These are phyloP conservation scores for Anarsia innoxiella DNA, from an alignment of 2,888 invertebrate genomes.

Conservation along the genomic window DNA sequence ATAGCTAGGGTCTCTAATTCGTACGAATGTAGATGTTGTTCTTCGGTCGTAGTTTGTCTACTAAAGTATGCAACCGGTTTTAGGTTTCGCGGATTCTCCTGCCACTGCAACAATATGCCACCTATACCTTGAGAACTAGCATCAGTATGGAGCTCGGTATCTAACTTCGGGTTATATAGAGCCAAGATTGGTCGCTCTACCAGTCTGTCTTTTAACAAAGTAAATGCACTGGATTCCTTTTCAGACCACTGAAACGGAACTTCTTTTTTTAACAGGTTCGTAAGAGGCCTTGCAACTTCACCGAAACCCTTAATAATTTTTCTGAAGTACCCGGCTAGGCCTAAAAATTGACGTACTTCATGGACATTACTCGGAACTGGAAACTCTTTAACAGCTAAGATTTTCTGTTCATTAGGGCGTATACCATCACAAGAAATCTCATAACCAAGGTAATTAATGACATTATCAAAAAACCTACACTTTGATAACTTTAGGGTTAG, in stretches of 20 bases:
- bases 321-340: slow-evolving; percentile 20
- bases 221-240: slow-evolving; percentile 6
- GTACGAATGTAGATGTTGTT: slow-evolving; percentile 18
- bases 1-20: slow-evolving; percentile 24
- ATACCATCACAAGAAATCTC: slow-evolving; percentile 18
- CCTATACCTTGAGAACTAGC: slow-evolving; percentile 24
- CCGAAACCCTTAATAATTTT: slow-evolving; percentile 20
- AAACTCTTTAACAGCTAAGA: slow-evolving; percentile 15
- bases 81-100: slow-evolving; percentile 1
- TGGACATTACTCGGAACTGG: slow-evolving; percentile 17
- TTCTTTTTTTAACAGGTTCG: slow-evolving; percentile 17
- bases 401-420: slow-evolving; percentile 15
- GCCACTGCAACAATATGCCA: slow-evolving; percentile 26
- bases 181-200: slow-evolving; percentile 22
- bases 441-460: slow-evolving; percentile 19
- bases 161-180: slow-evolving; percentile 25
- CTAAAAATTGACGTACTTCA: slow-evolving; percentile 20
- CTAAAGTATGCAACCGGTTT: background rate
- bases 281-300: slow-evolving; percentile 18
- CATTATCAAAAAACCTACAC: background rate
- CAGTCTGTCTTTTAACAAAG: slow-evolving; percentile 10
- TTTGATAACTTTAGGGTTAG: slow-evolving; percentile 3
- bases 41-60: background rate
- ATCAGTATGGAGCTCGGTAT: slow-evolving; percentile 31
- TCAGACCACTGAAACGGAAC: slow-evolving; percentile 14